Evolutionary conservation across 2,797 vertebrate genomes (phyloP), one percentile per base, ranked within the genome.

Genomic region (Rhabdophis nuchalis): DNA sequence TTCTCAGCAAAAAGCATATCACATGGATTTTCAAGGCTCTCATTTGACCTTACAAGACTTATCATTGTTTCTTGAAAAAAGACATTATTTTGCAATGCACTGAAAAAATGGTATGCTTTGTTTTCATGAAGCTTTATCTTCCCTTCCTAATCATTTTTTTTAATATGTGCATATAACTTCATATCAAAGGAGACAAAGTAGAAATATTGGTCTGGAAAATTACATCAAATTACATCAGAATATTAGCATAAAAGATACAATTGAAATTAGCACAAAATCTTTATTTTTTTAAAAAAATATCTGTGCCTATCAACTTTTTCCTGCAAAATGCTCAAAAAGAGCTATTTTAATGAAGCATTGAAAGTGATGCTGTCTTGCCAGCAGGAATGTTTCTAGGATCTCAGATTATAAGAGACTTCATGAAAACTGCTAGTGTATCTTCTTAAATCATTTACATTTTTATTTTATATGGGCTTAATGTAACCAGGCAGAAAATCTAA

Each of bases 401-500:
- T 97, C 90, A 95, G 96, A 97, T 91, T 97, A 96, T 95, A 97
- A 97, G 97, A 97, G 97, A 96, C 97, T 97, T 97, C 95, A 90
- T 96, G 96, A 97, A 96, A 97, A 96, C 96, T 94, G 94, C 95
- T 94, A 96, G 97, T 97, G 94, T 96, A 96, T 97, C 97, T 97
- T 97, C 95, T 96, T 96, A 96, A 98, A 97, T 97, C 97, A 97
- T 98, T 98, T 98, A 96, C 97, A 97, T 97, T 96, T 97, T 27
- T 25, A 27, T 93, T 95, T 97, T 97, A 97, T 95, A 95, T 94
- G 93, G 96, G 94, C 97, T 97, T 98, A 97, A 97, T 97, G 97
- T 98, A 98, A 98, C 97, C 96, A 97, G 97, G 97, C 97, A 97
- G 97, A 98, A 98, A 97, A 98, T 97, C 97, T 98, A 98, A 97